Evolutionary conservation across 1,140 invertebrate genomes (phyloP).

Genomic region (Drosophila carrolli): DNA sequence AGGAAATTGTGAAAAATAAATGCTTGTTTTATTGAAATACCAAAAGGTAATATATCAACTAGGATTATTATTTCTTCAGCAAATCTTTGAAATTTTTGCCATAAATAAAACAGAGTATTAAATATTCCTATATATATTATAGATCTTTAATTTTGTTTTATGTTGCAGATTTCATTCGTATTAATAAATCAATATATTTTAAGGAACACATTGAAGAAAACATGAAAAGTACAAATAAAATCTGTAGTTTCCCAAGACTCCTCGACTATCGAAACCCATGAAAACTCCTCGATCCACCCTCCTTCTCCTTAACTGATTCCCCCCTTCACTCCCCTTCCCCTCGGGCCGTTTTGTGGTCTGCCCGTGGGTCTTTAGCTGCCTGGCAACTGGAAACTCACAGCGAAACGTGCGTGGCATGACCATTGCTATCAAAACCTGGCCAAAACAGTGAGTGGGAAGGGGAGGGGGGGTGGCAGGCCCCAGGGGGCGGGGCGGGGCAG

Average conservation of each 20-base stretch:
- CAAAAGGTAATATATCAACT: too few species aligned
- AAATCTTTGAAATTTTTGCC: too few species aligned
- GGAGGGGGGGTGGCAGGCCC: not conserved
- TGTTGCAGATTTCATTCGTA: too few species aligned
- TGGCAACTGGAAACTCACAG: constrained; percentile 27
- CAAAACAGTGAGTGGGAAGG: constrained; percentile 30
- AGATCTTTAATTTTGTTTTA: too few species aligned
- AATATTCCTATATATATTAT: too few species aligned
- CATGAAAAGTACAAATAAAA: too few species aligned
- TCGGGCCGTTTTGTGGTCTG: constrained; percentile 13
- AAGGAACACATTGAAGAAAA: too few species aligned
- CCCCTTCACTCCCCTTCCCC: not conserved
- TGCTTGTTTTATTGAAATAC: not conserved
- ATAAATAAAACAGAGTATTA: too few species aligned
- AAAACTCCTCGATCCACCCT: constrained; percentile 14
- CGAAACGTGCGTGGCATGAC: constrained; percentile 49
- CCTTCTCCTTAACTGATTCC: constrained; percentile 2
- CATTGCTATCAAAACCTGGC: constrained; percentile 51
- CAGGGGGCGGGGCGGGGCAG: constrained; percentile 1
- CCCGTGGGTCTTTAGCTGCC: constrained; percentile 29
- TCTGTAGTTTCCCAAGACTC: too few species aligned
- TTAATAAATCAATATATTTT: too few species aligned
- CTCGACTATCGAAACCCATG: too few species aligned
- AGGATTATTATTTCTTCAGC: too few species aligned
- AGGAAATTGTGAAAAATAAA: not conserved